phyloP scores from a whole-genome alignment of 2,888 invertebrate genomes.

The Lottia scabra region DNA sequence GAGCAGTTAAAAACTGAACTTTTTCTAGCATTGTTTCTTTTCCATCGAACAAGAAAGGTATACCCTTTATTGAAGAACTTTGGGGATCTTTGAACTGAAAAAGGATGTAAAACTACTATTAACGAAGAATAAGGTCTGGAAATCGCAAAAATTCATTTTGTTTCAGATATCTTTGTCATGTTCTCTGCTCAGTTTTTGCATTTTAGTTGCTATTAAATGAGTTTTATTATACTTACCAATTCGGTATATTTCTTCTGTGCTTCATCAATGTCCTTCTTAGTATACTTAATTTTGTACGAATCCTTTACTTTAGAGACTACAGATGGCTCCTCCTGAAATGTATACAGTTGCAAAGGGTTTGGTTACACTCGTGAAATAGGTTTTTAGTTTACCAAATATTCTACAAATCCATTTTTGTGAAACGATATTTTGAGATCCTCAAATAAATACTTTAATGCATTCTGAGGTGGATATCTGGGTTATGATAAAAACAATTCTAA shows the following conservation, averaged over 20 bases:
- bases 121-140: background rate
- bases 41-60: conserved; percentile 51
- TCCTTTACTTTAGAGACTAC: conserved; percentile 40
- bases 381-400: too few species aligned
- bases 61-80: conserved; percentile 35
- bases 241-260: conserved; percentile 54
- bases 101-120: background rate
- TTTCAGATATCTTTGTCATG: background rate
- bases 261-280: conserved; percentile 58
- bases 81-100: conserved; percentile 57
- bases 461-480: too few species aligned
- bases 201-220: too few species aligned
- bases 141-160: background rate
- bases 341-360: background rate
- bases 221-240: conserved; percentile 37
- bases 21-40: conserved; percentile 57
- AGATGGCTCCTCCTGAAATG: conserved; percentile 39
- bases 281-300: conserved; percentile 46
- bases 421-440: too few species aligned
- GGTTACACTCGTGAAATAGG: background rate
- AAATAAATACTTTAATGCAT: too few species aligned
- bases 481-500: too few species aligned
- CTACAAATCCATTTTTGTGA: too few species aligned
- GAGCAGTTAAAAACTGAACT: conserved; percentile 52
- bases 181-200: too few species aligned